These are phyloP conservation scores for Calameuta idolon DNA, from an alignment of 2,888 invertebrate genomes.

Conservation along the genomic window DNA sequence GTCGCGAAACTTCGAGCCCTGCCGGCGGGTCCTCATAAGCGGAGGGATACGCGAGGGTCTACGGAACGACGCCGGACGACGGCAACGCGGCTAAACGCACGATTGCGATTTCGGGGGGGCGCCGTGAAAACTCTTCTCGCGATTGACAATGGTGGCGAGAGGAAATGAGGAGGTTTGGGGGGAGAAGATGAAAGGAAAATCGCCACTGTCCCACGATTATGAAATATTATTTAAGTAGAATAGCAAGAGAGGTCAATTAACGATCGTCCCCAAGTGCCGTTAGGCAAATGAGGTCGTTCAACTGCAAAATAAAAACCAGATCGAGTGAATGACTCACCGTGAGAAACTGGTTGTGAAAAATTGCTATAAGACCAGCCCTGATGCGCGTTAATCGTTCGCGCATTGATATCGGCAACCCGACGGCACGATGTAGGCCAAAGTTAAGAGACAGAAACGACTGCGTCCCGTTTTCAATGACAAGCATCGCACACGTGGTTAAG, in stretches of 20 bases:
- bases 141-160: slow-evolving; percentile 28
- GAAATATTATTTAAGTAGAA: neutral
- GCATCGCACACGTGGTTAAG: neutral
- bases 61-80: neutral
- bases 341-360: slow-evolving; percentile 35
- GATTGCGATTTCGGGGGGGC: slow-evolving; percentile 55
- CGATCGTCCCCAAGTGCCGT: neutral
- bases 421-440: neutral
- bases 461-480: neutral
- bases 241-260: neutral
- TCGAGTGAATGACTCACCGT: slow-evolving; percentile 33
- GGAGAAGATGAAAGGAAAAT: neutral
- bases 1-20: neutral
- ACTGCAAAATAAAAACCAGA: slow-evolving; percentile 14
- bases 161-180: neutral
- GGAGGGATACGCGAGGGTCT: neutral
- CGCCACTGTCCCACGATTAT: neutral
- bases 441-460: neutral
- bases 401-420: neutral
- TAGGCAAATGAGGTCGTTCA: slow-evolving; percentile 32
- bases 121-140: slow-evolving; percentile 47
- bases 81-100: slow-evolving; percentile 45
- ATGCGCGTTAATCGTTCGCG: neutral
- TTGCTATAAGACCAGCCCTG: neutral
- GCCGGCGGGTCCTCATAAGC: neutral